Evolutionary conservation across 2,888 invertebrate species (phyloP).

Genomic region (Lithosia quadra): DNA sequence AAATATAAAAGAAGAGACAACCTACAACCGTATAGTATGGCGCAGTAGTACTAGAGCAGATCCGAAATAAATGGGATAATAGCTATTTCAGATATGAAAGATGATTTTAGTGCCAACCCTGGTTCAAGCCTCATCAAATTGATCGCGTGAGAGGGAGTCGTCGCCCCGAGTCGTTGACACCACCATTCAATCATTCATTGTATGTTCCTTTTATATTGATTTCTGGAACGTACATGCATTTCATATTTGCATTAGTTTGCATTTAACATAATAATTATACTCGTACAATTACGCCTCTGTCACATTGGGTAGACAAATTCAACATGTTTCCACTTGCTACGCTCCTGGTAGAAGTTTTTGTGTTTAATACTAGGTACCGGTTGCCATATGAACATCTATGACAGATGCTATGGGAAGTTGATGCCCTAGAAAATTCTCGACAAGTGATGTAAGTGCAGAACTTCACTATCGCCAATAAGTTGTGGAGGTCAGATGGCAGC

Average conservation of each 20-base stretch:
- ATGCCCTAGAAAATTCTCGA: background rate
- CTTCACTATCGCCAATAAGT: background rate
- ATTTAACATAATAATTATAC: no score
- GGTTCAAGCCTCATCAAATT: slow-evolving; percentile 26
- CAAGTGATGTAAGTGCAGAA: background rate
- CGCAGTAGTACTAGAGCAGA: no score
- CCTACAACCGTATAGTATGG: no score
- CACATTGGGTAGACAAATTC: no score
- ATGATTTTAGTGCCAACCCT: slow-evolving; percentile 25
- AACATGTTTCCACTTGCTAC: no score
- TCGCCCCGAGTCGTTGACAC: slow-evolving; percentile 37
- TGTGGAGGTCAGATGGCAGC: background rate
- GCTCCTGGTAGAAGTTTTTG: no score
- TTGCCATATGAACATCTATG: no score
- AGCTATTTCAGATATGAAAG: background rate
- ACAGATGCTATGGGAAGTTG: no score
- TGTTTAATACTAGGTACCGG: no score
- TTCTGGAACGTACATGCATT: background rate
- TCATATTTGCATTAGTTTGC: slow-evolving; percentile 5
- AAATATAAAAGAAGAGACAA: no score
- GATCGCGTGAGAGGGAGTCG: slow-evolving; percentile 36
- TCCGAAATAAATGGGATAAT: no score
- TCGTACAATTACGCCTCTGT: no score
- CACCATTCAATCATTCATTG: background rate
- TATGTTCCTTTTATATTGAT: background rate